These are phyloP conservation scores for Bombycilla garrulus DNA, from an alignment of 2,113 vertebrate genomes.

Conservation along the genomic window DNA sequence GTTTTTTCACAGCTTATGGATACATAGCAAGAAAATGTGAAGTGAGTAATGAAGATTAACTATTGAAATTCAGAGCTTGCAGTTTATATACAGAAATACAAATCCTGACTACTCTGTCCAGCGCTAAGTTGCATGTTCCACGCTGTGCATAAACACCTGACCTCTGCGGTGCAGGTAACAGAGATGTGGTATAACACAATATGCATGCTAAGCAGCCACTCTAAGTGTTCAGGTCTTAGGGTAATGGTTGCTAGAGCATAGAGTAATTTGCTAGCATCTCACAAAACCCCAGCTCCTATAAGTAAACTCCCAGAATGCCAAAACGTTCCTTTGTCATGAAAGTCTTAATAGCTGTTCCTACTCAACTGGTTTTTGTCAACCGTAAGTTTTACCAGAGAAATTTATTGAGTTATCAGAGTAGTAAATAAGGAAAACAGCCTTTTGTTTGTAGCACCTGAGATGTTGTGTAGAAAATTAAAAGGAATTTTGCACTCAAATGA, in stretches of 20 bases:
- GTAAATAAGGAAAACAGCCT: background rate
- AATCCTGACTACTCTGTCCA: background rate
- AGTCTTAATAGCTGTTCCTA: background rate
- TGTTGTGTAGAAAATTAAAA: background rate
- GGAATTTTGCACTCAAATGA: background rate
- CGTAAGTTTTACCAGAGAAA: background rate
- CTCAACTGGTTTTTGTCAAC: background rate
- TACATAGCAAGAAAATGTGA: background rate
- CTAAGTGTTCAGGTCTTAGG: background rate
- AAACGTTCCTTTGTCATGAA: background rate
- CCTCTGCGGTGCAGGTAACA: background rate
- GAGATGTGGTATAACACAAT: background rate
- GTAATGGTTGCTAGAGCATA: conserved; percentile 1
- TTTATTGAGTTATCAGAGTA: background rate
- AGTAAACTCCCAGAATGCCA: background rate
- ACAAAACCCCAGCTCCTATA: background rate
- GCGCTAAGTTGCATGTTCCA: background rate
- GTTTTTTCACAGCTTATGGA: background rate
- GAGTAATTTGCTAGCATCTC: background rate
- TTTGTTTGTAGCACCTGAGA: background rate
- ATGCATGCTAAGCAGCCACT: background rate
- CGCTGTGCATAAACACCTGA: background rate
- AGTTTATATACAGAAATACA: background rate
- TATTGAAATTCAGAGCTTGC: background rate
- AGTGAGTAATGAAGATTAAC: conserved; percentile 20